Base-by-base conservation (phyloP, 92 coral and sea anemone species). In the Palythoa caribaeorum region DNA sequence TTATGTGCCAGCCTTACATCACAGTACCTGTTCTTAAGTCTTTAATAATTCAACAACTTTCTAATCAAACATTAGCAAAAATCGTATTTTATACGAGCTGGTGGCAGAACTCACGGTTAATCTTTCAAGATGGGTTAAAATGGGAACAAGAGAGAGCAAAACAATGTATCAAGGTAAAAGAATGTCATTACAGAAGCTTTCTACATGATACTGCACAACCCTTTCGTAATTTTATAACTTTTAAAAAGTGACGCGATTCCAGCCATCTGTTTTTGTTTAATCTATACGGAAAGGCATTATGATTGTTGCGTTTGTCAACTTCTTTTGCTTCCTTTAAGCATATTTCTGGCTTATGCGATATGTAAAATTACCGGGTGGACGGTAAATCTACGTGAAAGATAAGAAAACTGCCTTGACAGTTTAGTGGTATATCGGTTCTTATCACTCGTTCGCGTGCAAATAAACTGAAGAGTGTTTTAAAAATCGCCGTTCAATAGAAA, bases 91-190 rank as follows among this genome's bases (percentile, higher is more conserved):
- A 44, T 76, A 20, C 28, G 86, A 63, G 20, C 5, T 17, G 52
- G 59, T 38, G 71, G 86, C 40, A 71, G 57, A 48, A 66, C 11
- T 65, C 36, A 66, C 76, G 35, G 21, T 36, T 65, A 17, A 66
- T 65, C 66, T 81, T 80, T 8, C 86, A 81, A 81, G 14, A 81
- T 81, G 86, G 76, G 86, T 81, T 81, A 81, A 81, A 38, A 81
- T 81, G 86, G 86, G 86, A 47, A 71, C 44, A 19, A 21, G 86
- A 12, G 86, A 81, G 39, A 81, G 86, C 15, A 81, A 68, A 14
- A 81, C 76, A 48, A 81, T 81, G 86, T 81, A 66, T 44, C 76
- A 81, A 81, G 86, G 86, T 81, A 53, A 69, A 54, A 40, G 17
- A 21, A 38, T 7, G 17, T 62, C 21, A 3, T 14, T 13, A 55